Percentiles rank a stretch among this genome's conserved stretches.
Conservation (phyloP, 2,888 invertebrate species). For the Pachliopta kotzebuea region DNA sequence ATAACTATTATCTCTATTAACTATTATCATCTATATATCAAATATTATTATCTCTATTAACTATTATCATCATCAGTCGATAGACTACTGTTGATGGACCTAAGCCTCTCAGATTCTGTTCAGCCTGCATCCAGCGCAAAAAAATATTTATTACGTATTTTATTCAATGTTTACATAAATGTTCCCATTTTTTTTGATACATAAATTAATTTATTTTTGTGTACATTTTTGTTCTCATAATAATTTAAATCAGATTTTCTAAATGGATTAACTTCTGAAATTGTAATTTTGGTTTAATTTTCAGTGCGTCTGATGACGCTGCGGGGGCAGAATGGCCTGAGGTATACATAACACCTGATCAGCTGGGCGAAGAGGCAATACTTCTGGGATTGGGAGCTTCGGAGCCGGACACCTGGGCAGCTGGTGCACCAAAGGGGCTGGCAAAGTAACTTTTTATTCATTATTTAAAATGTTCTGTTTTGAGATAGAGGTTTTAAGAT, state of each 20-base stretch:
- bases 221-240: too few relatives aligned
- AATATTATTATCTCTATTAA: too few relatives aligned
- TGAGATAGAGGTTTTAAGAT: too few relatives aligned
- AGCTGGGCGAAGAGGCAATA: conserved; percentile 89
- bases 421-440: conserved; percentile 92
- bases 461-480: neutral
- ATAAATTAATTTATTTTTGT: too few relatives aligned
- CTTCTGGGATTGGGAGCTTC: conserved; percentile 88
- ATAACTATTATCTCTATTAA: neutral
- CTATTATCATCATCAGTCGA: neutral
- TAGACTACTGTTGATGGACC: too few relatives aligned
- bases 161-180: too few relatives aligned
- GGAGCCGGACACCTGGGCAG: conserved; percentile 97
- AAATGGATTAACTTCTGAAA: neutral
- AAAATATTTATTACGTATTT: too few relatives aligned
- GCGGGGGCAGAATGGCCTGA: conserved; percentile 87
- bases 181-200: too few relatives aligned
- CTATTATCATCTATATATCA: too few relatives aligned
- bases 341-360: conserved; percentile 86
- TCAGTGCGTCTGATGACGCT: conserved; percentile 85
- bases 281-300: neutral
- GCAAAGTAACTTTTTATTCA: conserved; percentile 64
- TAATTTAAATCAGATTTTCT: too few relatives aligned
- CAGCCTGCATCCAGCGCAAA: too few relatives aligned
- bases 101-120: too few relatives aligned